These are phyloP conservation scores for Ecdyonurus torrentis DNA, from an alignment of 2,888 invertebrate genomes.

Conservation along the genomic window DNA sequence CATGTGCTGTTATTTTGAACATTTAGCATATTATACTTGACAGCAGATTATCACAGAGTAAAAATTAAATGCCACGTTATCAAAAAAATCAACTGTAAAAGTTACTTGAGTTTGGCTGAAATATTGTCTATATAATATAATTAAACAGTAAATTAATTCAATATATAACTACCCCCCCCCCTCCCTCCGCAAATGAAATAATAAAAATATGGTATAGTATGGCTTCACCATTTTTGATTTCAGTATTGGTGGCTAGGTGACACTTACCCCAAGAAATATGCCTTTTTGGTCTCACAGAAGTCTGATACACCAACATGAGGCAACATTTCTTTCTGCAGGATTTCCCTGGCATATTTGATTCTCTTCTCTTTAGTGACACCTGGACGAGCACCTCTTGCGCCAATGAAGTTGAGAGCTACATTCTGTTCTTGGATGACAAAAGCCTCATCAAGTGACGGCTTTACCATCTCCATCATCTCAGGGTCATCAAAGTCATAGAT, in stretches of 20 bases:
- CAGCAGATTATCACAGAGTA: too few relatives aligned
- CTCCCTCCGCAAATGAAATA: too few relatives aligned
- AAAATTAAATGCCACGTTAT: too few relatives aligned
- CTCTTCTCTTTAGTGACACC: conserved; percentile 98
- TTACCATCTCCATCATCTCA: conserved; percentile 99
- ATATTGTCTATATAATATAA: too few relatives aligned
- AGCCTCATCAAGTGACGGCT: conserved; percentile 97
- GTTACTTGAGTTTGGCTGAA: not conserved
- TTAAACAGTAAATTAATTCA: too few relatives aligned
- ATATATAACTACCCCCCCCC: too few relatives aligned
- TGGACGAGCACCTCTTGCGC: conserved; percentile 89
- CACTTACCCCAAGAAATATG: conserved; percentile 76
- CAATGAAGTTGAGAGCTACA: conserved; percentile 97
- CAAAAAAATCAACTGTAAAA: conserved; percentile 13
- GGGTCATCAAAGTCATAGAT: conserved; percentile 99
- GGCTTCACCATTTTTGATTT: too few relatives aligned
- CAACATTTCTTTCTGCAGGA: conserved; percentile 98
- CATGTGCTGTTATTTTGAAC: too few relatives aligned
- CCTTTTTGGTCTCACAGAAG: conserved; percentile 99
- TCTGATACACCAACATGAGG: conserved; percentile 99
- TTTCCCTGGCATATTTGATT: conserved; percentile 98
- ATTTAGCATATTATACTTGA: too few relatives aligned
- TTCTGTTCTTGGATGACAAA: conserved; percentile 99
- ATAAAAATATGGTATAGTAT: too few relatives aligned
- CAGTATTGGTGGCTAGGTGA: too few relatives aligned